Evolutionary conservation across 2,888 invertebrate species (phyloP), one percentile per base, ranked within the genome.

Genomic region (Tiliacea citrago): DNA sequence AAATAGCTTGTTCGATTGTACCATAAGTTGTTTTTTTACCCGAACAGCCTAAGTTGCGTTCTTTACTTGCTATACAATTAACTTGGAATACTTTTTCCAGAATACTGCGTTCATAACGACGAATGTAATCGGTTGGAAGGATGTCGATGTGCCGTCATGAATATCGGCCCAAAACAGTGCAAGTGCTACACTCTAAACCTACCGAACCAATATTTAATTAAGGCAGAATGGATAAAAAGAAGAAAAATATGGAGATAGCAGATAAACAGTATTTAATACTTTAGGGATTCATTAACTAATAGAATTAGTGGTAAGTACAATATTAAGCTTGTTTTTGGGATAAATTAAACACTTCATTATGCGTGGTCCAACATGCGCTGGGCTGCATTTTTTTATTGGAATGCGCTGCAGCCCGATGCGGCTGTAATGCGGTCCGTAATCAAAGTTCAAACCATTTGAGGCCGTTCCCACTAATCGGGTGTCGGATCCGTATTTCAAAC

Each of bases 91-190:
- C 8, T 35, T 35, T 42, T 68, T 45, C 68, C 68, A 70, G 68
- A 68, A 51, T 12, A 68, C 51, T 68, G 70, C 24, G 2, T 42
- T n/a, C 5, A 42, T 51, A 21, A 42, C 16, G 10, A 6, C 5
- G 24, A 68, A 4, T 70, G 70, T 8, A 8, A 68, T 16, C 7
- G 0, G 0, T 16, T 21, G 4, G 39, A 68, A 1, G 70, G 29
- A 21, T 70, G 68, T 39, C 70, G 68, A 68, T 70, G 68, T 68
- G 51, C 70, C 24, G 68, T 70, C 49, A 51, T 68, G 68, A 70
- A 29, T 70, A 68, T 68, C 4, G 70, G 70, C 7, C 70, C 68
- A 3, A 70, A 70, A 21, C 70, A 68, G 29, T 70, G 70, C 68
- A 68, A 12, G 2, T 68, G 70, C 39, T 39, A 42, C 21, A 68